phyloP scores from a whole-genome alignment of 2,113 vertebrate species.

The Gobius niger region DNA sequence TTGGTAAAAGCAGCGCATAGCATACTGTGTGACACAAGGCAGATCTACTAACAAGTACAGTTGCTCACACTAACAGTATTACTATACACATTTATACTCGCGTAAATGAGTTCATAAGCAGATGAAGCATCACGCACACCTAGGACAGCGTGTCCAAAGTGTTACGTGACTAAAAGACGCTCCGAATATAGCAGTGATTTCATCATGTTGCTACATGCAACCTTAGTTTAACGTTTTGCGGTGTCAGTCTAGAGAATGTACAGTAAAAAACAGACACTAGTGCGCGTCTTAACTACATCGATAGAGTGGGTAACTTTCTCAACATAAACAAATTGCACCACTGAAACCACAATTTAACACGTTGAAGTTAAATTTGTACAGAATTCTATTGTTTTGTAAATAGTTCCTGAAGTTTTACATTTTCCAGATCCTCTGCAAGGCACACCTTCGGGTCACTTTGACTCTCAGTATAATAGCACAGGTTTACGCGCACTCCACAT shows the following conservation, averaged over 20 bases:
- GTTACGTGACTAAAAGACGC: not conserved
- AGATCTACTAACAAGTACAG: not conserved
- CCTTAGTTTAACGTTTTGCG: too few species aligned
- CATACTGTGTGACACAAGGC: not conserved
- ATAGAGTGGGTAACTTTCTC: too few species aligned
- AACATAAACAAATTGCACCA: too few species aligned
- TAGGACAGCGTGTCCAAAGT: not conserved
- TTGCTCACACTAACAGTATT: not conserved
- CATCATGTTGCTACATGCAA: not conserved
- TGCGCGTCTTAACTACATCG: too few species aligned
- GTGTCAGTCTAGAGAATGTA: too few species aligned
- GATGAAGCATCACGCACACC: not conserved
- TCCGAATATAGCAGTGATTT: not conserved
- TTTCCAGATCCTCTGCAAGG: too few species aligned
- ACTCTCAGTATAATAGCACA: not conserved
- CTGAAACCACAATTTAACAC: too few species aligned
- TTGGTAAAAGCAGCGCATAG: slow-evolving; percentile 30
- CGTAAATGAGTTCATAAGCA: not conserved
- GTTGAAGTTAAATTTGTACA: too few species aligned
- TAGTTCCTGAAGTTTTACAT: too few species aligned
- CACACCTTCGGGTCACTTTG: not conserved
- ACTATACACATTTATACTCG: not conserved
- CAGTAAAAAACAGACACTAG: too few species aligned
- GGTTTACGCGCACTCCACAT: not conserved
- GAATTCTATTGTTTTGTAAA: too few species aligned